Percentiles rank a stretch among this genome's conserved stretches.
phyloP scores from a whole-genome alignment of 2,888 invertebrate genomes.

The Coecobrya sp. region DNA sequence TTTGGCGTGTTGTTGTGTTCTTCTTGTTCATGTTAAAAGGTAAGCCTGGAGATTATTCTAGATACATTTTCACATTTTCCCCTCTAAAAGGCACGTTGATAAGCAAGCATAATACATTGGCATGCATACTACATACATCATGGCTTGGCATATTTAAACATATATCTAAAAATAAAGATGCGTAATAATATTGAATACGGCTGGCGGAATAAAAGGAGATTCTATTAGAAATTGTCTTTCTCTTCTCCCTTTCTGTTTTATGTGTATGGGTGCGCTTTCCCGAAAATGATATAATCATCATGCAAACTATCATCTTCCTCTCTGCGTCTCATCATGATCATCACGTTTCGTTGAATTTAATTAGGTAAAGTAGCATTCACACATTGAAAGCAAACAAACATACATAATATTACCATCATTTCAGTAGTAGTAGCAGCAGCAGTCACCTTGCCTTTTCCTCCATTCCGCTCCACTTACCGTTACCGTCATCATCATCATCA shows the following conservation, averaged over 20 bases:
- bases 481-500: constrained; percentile 14
- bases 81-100: not conserved
- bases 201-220: not conserved
- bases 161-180: not conserved
- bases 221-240: not conserved
- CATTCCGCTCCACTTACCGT: constrained; percentile 41
- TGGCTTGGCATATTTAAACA: not conserved
- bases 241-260: not conserved
- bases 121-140: not conserved
- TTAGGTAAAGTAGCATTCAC: constrained; percentile 67
- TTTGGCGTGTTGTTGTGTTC: constrained; percentile 64
- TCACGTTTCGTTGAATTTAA: constrained; percentile 64
- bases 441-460: constrained; percentile 49
- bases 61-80: not conserved
- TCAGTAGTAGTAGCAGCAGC: constrained; percentile 47
- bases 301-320: constrained; percentile 4
- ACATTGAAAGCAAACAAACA: constrained; percentile 51
- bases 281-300: constrained; percentile 26
- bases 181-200: not conserved
- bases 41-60: constrained; percentile 59
- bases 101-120: not conserved
- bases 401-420: not conserved
- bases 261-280: not conserved
- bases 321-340: not conserved
- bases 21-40: constrained; percentile 66